Conservation (phyloP, 1,140 invertebrate species). For the Lasaia peninsularis region DNA sequence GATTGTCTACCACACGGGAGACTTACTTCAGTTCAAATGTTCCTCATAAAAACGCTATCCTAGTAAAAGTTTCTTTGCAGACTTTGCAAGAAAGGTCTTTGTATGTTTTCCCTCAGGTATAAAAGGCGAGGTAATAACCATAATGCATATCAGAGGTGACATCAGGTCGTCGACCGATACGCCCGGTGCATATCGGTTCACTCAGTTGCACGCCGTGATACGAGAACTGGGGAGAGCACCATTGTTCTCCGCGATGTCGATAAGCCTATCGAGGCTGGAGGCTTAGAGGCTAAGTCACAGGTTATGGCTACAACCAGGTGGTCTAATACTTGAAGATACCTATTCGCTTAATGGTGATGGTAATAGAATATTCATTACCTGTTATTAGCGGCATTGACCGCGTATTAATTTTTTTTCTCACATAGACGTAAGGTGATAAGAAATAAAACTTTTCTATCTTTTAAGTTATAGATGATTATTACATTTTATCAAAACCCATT, state of each 20-base stretch:
- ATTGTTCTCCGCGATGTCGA: slow-evolving; percentile 25
- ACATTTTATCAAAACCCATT: no score
- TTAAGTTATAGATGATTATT: no score
- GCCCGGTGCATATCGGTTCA: neutral
- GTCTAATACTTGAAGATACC: neutral
- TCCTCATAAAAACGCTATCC: no score
- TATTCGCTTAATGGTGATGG: neutral
- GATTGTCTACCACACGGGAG: no score
- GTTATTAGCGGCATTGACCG: no score
- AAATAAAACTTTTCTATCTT: no score
- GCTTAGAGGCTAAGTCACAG: slow-evolving; percentile 22
- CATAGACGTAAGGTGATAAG: no score
- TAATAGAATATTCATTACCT: no score
- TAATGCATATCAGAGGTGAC: slow-evolving; percentile 19
- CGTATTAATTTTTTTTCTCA: no score
- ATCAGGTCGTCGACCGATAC: slow-evolving; percentile 32
- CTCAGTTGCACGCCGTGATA: slow-evolving; percentile 28
- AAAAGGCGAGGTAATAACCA: slow-evolving; percentile 3
- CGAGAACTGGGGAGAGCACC: slow-evolving; percentile 23
- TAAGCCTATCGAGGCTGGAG: slow-evolving; percentile 24
- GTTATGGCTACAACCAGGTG: slow-evolving; percentile 18
- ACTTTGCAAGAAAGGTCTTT: no score
- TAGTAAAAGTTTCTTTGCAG: neutral
- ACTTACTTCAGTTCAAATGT: no score
- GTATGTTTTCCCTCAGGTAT: neutral